Conservation (phyloP, 2,888 invertebrate genomes). For the Syrista parreyssii region DNA sequence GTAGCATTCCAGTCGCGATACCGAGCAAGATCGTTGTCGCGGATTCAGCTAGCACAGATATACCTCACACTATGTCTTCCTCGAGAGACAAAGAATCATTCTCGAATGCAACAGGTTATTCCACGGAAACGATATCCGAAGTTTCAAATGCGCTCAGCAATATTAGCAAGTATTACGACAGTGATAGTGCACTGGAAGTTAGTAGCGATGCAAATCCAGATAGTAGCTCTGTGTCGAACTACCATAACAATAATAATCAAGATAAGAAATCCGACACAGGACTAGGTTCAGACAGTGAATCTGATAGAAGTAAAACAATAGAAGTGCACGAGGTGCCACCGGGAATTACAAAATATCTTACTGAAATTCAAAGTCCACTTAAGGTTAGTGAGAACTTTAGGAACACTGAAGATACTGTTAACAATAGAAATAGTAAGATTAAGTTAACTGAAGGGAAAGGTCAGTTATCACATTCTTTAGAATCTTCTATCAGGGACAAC, state of each 20-base stretch:
- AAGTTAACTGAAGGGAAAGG: background rate
- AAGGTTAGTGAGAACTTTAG: background rate
- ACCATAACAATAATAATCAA: background rate
- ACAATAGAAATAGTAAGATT: background rate
- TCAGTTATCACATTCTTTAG: background rate
- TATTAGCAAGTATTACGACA: conserved; percentile 22
- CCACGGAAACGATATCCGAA: conserved; percentile 16
- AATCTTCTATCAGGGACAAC: background rate
- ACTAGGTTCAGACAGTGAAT: background rate
- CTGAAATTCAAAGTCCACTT: background rate
- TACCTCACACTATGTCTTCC: conserved; percentile 15
- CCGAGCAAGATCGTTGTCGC: background rate
- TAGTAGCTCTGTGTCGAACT: background rate
- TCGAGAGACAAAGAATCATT: conserved; percentile 15
- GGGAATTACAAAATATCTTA: background rate
- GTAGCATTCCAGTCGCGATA: background rate
- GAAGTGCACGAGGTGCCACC: background rate
- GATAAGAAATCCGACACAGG: background rate
- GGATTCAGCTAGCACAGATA: background rate
- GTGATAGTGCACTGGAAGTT: conserved; percentile 8
- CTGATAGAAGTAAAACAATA: background rate
- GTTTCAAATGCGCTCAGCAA: conserved; percentile 14
- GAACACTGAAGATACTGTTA: background rate
- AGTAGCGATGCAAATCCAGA: conserved; percentile 6
- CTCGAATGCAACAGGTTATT: conserved; percentile 12